Conservation (phyloP, 2,888 invertebrate species). For the Pseudococcus viburni region DNA sequence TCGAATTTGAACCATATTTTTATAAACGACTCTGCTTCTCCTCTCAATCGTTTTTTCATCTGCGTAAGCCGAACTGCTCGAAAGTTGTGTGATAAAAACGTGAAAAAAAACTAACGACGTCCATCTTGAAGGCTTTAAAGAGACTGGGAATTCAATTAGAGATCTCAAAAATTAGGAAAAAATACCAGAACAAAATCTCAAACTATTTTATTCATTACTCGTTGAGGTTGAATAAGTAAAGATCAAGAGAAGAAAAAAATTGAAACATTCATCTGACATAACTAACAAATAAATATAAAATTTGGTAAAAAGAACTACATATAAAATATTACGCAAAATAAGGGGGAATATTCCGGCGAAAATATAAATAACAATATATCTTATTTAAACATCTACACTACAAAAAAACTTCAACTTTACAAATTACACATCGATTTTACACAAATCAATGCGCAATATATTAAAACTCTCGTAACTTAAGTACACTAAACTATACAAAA, state of each 20-base stretch:
- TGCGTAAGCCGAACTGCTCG: too few species aligned
- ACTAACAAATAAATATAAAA: constrained; percentile 55
- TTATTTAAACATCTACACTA: neutral
- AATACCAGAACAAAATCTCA: neutral
- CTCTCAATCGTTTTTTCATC: too few species aligned
- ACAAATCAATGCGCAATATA: constrained; percentile 2
- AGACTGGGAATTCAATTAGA: too few species aligned
- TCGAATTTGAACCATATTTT: too few species aligned
- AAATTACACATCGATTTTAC: constrained; percentile 12
- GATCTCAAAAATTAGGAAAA: neutral
- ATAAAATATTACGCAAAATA: constrained; percentile 38
- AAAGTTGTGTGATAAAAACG: too few species aligned
- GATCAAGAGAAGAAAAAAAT: neutral
- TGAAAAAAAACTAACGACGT: too few species aligned
- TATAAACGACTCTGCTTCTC: too few species aligned
- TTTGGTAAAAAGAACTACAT: constrained; percentile 51
- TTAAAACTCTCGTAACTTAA: constrained; percentile 7
- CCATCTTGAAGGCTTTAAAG: too few species aligned
- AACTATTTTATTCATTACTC: neutral
- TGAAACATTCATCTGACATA: neutral
- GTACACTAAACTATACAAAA: neutral
- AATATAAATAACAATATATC: constrained; percentile 5
- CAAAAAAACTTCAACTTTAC: neutral
- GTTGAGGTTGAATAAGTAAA: neutral
- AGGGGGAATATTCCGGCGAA: neutral